phyloP scores from a whole-genome alignment of 2,888 invertebrate genomes.

The Argyra leucocephala region DNA sequence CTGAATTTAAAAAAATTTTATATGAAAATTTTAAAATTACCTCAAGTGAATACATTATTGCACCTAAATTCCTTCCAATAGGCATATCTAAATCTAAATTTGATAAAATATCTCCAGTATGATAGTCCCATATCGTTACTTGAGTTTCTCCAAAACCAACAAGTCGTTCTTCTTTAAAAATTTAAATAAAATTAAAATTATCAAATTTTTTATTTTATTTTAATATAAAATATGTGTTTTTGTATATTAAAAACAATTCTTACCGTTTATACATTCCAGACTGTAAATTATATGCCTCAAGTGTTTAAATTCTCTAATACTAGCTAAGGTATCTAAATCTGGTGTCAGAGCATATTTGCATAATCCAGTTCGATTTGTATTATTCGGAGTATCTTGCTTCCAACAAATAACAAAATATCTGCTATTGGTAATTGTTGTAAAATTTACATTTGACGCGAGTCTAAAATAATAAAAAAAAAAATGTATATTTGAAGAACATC shows the following conservation, averaged over 20 bases:
- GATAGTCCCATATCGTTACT: constrained; percentile 41
- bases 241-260: constrained; percentile 15
- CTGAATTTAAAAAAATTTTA: no score
- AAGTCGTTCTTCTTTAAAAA: constrained; percentile 34
- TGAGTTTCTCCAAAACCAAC: constrained; percentile 39
- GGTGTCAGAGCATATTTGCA: constrained; percentile 42
- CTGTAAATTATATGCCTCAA: constrained; percentile 36
- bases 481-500: background rate
- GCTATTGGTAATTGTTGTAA: constrained; percentile 37
- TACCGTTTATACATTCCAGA: constrained; percentile 36
- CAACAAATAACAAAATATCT: constrained; percentile 42
- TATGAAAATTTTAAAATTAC: constrained; percentile 12
- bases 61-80: constrained; percentile 36
- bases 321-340: constrained; percentile 38
- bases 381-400: constrained; percentile 35
- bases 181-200: background rate
- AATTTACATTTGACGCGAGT: constrained; percentile 31
- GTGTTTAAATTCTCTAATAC: constrained; percentile 40
- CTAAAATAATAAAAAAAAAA: constrained; percentile 24
- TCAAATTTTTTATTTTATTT: background rate
- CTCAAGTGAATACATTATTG: constrained; percentile 18
- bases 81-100: constrained; percentile 37
- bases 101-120: constrained; percentile 39
- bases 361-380: constrained; percentile 34
- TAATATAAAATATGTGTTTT: background rate